Evolutionary conservation across 64 coral and sea anemone species (phyloP).

Genomic region (Pocillopora damicornis): DNA sequence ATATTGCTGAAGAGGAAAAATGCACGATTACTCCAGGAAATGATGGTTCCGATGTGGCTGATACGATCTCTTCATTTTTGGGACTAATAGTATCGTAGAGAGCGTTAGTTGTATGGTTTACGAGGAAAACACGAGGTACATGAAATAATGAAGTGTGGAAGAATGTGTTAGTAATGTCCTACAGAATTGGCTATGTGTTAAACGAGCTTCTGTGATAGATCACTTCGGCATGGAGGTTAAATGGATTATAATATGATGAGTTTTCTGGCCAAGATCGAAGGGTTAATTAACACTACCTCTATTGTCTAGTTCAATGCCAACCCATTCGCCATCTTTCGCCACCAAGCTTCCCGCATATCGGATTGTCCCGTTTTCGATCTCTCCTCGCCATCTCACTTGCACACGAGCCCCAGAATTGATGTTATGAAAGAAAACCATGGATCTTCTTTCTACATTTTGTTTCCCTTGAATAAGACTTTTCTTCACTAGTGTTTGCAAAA

Average conservation of each 20-base stretch:
- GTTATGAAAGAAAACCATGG: constrained; percentile 90
- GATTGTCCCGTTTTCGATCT: constrained; percentile 78
- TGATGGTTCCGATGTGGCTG: too few relatives aligned
- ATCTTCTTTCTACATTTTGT: constrained; percentile 41
- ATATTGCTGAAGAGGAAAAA: too few relatives aligned
- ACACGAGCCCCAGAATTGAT: constrained; percentile 81
- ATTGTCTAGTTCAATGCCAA: constrained; percentile 86
- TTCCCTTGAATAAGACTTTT: background rate
- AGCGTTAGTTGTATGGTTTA: background rate
- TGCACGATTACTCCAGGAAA: too few relatives aligned
- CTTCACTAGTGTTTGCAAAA: background rate
- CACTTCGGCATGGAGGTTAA: background rate
- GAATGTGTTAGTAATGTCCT: background rate
- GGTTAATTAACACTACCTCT: constrained; percentile 42
- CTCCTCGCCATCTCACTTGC: constrained; percentile 82
- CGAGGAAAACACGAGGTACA: background rate
- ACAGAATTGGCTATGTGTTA: background rate
- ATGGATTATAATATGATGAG: background rate
- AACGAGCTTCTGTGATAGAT: background rate
- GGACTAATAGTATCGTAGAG: too few relatives aligned
- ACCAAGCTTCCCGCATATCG: constrained; percentile 83
- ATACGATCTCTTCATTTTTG: background rate
- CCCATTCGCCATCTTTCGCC: constrained; percentile 77
- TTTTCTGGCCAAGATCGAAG: background rate
- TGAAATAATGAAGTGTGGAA: background rate